These are phyloP conservation scores for Oikopleura dioica DNA, from an alignment of 23 tunicate species.

Conservation along the genomic window DNA sequence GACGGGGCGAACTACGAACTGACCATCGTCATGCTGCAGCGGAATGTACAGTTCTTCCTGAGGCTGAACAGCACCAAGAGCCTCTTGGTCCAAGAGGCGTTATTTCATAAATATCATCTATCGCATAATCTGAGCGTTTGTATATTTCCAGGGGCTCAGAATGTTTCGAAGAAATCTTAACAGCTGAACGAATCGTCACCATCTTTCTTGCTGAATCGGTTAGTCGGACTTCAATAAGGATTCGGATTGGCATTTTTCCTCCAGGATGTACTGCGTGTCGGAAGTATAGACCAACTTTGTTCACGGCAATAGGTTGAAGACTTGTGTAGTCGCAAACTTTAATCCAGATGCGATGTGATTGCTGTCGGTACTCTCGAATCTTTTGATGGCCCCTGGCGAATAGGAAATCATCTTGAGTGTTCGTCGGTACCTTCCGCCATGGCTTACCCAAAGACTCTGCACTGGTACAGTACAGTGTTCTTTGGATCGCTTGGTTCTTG, in stretches of 20 bases:
- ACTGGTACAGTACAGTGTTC: too few species aligned
- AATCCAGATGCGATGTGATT: conserved; percentile 23
- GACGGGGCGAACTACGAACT: too few species aligned
- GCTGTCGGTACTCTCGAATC: background rate
- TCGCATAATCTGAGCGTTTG: too few species aligned
- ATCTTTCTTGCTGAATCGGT: conserved; percentile 81
- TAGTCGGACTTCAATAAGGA: conserved; percentile 54
- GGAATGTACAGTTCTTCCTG: too few species aligned
- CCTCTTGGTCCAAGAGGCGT: too few species aligned
- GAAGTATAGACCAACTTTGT: conserved; percentile 78
- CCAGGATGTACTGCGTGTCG: conserved; percentile 32
- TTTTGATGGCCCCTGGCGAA: background rate
- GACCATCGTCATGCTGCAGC: too few species aligned
- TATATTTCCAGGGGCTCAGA: too few species aligned
- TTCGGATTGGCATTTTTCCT: conserved; percentile 26
- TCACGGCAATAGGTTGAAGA: conserved; percentile 60
- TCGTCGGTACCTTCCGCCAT: too few species aligned
- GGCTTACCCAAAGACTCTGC: too few species aligned
- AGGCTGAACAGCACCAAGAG: too few species aligned
- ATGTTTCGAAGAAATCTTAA: conserved; percentile 4
- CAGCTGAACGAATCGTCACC: conserved; percentile 69
- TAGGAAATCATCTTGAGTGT: background rate
- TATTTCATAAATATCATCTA: too few species aligned
- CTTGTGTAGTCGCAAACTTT: conserved; percentile 50
- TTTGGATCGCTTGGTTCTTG: background rate